Base-by-base conservation (phyloP, 2,113 vertebrate species). In the Mirounga angustirostris region DNA sequence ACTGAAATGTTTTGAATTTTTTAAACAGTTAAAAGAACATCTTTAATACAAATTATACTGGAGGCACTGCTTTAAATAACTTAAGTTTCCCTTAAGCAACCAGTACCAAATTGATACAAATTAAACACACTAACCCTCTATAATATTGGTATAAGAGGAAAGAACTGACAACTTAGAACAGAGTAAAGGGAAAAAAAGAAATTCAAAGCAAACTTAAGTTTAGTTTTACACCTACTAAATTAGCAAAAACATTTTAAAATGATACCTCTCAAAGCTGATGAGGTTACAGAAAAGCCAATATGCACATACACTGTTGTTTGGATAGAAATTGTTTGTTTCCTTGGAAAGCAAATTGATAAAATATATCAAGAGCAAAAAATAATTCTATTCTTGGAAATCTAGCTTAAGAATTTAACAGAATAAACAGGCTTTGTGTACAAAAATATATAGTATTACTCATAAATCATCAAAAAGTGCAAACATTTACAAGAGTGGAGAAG, bases 351-450 rank as follows among this genome's bases (percentile, higher is more conserved):
- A 87, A 65, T 59, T 80, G 71, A 56, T 61, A 67, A 43, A 46
- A 86, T 33, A 43, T 10, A 9, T 82, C 19, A 67, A 61, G n/a
- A 88, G 21, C 5, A 93, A 93, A 94, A 67, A 18, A 56, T 24
- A 92, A 59, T 83, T 94, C 16, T 56, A 18, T 19, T 89, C 59
- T 83, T 86, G 4, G 90, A 95, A 89, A 94, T 18, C 28, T 22
- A 79, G n/a, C 50, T 76, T 92, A 95, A 81, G 74, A 92, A 54
- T 43, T 86, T 43, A 96, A 88, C n/a, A 95, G 52, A 82, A 63
- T 43, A 91, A 94, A 67, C 89, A 80, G 33, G 9, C 9, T 88
- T 63, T n/a, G 10, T 59, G 6, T 2, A 40, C 30, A 92, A 92
- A 91, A 86, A 56, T 2, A 52, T n/a, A 73, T 0, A 81, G 46